These are phyloP conservation scores for Rhodeus uyekii DNA, from an alignment of 2,797 vertebrate genomes.

Conservation along the genomic window DNA sequence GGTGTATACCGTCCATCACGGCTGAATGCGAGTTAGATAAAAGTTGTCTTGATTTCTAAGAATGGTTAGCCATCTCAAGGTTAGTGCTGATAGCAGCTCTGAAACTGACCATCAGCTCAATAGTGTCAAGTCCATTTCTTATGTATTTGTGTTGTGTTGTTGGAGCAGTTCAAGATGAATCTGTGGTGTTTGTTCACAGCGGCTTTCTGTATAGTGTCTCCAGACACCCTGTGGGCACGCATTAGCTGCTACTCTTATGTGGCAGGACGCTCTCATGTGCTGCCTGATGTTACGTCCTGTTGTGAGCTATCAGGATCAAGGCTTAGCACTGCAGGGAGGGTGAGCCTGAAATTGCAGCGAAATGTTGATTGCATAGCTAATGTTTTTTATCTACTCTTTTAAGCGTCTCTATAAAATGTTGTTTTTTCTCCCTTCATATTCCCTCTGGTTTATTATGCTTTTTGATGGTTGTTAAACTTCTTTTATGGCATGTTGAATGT, in stretches of 20 bases:
- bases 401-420: slow-evolving; percentile 15
- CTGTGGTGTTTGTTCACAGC: slow-evolving; percentile 31
- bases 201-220: slow-evolving; percentile 14
- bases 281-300: slow-evolving; percentile 25
- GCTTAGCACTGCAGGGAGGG: slow-evolving; percentile 38
- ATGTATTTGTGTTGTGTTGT: slow-evolving; percentile 27
- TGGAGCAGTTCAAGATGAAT: slow-evolving; percentile 37
- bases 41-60: slow-evolving; percentile 22
- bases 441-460: slow-evolving; percentile 39
- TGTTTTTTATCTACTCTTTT: slow-evolving; percentile 43
- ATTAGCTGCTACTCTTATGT: slow-evolving; percentile 46
- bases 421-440: neutral
- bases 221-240: slow-evolving; percentile 23
- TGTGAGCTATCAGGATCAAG: slow-evolving; percentile 34
- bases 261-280: slow-evolving; percentile 11
- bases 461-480: slow-evolving; percentile 39
- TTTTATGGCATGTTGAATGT: slow-evolving; percentile 32
- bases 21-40: slow-evolving; percentile 1
- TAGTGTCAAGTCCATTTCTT: slow-evolving; percentile 32
- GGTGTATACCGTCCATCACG: neutral
- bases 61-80: slow-evolving; percentile 10
- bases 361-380: slow-evolving; percentile 46
- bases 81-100: slow-evolving; percentile 18
- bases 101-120: slow-evolving; percentile 24
- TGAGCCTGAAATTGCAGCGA: slow-evolving; percentile 22